Evolutionary conservation across 2,888 invertebrate species (phyloP).

Genomic region (Chrysolina oricalcia): DNA sequence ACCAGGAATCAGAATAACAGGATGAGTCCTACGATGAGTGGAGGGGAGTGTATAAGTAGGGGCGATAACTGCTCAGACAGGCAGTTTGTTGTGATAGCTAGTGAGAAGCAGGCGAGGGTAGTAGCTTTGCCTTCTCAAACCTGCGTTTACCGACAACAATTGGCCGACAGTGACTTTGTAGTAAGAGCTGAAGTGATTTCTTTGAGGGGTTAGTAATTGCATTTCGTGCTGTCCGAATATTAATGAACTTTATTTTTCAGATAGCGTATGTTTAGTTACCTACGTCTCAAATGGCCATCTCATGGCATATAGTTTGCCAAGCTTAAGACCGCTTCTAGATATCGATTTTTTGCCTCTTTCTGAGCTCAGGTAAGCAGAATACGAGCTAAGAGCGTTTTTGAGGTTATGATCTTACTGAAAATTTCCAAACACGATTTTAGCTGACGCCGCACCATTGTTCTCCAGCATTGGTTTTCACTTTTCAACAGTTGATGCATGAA

Average conservation of each 20-base stretch:
- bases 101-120: conserved; percentile 95
- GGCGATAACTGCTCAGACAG: conserved; percentile 80
- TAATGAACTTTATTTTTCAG: conserved; percentile 74
- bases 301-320: conserved; percentile 95
- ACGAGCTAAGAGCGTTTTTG: conserved; percentile 17
- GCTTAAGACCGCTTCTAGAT: conserved; percentile 92
- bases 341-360: conserved; percentile 95
- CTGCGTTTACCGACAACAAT: conserved; percentile 93
- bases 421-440: conserved; percentile 51
- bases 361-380: conserved; percentile 86
- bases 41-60: conserved; percentile 67
- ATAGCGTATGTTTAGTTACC: conserved; percentile 94
- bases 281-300: conserved; percentile 96
- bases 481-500: conserved; percentile 46
- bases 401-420: conserved; percentile 37
- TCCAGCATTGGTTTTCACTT: conserved; percentile 60
- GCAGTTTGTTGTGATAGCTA: conserved; percentile 94
- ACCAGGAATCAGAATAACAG: conserved; percentile 79
- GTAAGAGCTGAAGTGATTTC: conserved; percentile 95
- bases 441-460: conserved; percentile 62
- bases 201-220: conserved; percentile 82
- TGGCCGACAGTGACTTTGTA: conserved; percentile 94
- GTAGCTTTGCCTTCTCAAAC: conserved; percentile 96
- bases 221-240: not conserved
- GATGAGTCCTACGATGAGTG: conserved; percentile 83